phyloP scores from a whole-genome alignment of 2,113 vertebrate genomes.

The Fregetta grallaria region DNA sequence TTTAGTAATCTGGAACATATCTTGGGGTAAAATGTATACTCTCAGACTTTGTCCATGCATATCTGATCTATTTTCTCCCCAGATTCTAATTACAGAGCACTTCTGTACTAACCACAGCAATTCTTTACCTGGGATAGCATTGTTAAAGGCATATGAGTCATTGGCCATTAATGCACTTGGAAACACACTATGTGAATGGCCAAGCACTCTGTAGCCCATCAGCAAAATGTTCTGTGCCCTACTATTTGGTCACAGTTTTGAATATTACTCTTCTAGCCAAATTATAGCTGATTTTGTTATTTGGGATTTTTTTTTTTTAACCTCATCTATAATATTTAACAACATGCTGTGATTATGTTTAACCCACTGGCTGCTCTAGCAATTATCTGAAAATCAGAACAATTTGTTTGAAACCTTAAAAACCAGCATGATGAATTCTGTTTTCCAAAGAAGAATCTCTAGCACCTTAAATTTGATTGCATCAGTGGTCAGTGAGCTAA shows the following conservation, averaged over 20 bases:
- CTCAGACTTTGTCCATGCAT: background rate
- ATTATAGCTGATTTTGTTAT: background rate
- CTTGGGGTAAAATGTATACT: background rate
- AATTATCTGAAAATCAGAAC: background rate
- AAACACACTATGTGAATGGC: background rate
- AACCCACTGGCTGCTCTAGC: background rate
- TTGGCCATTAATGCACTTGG: background rate
- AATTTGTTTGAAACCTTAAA: background rate
- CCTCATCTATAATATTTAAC: background rate
- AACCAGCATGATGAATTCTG: background rate
- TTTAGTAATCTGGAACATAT: background rate
- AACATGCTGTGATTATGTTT: background rate
- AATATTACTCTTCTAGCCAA: background rate
- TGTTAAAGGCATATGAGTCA: constrained; percentile 2
- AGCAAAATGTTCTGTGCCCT: background rate
- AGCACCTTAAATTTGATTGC: background rate
- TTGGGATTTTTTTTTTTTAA: background rate
- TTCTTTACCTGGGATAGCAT: background rate
- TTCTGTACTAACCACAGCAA: background rate
- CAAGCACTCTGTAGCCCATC: background rate
- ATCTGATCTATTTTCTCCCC: constrained; percentile 8
- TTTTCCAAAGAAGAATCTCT: background rate
- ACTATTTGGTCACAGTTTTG: background rate
- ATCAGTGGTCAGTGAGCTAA: background rate
- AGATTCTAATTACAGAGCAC: background rate